Conservation (phyloP, 1,140 invertebrate genomes). For the Fopius arisanus region DNA sequence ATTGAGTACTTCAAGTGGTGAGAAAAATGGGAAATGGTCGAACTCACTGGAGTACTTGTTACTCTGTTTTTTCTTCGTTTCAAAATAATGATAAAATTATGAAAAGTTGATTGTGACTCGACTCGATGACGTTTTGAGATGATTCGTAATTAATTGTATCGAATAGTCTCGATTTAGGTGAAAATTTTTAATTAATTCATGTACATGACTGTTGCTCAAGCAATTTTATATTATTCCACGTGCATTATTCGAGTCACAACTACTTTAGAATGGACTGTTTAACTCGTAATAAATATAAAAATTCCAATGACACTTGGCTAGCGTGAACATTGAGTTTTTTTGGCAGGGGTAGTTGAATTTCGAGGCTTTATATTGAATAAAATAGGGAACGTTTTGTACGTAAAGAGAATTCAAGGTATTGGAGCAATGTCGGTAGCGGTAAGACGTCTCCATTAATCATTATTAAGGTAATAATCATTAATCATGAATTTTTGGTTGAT, state of each 20-base stretch:
- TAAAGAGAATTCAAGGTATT: neutral
- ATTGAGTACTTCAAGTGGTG: neutral
- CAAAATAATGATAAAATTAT: neutral
- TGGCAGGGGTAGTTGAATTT: neutral
- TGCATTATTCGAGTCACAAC: neutral
- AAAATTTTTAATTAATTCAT: neutral
- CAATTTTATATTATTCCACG: slow-evolving; percentile 10
- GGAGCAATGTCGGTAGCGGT: neutral
- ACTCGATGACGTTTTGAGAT: neutral
- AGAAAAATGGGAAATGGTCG: neutral
- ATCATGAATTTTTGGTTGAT: neutral
- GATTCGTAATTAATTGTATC: neutral
- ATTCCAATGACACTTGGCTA: neutral
- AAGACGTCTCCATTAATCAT: neutral
- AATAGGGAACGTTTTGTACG: neutral
- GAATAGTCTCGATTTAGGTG: slow-evolving; percentile 3
- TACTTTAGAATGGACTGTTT: neutral
- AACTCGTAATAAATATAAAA: neutral
- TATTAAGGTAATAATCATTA: neutral
- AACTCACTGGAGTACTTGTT: neutral
- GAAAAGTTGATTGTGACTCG: slow-evolving; percentile 1
- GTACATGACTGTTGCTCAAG: slow-evolving; percentile 5
- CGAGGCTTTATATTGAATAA: neutral
- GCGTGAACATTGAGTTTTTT: neutral
- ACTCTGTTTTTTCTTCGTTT: neutral